These are phyloP conservation scores for Anas platyrhynchos DNA, from an alignment of 2,113 vertebrate species.

Conservation along the genomic window DNA sequence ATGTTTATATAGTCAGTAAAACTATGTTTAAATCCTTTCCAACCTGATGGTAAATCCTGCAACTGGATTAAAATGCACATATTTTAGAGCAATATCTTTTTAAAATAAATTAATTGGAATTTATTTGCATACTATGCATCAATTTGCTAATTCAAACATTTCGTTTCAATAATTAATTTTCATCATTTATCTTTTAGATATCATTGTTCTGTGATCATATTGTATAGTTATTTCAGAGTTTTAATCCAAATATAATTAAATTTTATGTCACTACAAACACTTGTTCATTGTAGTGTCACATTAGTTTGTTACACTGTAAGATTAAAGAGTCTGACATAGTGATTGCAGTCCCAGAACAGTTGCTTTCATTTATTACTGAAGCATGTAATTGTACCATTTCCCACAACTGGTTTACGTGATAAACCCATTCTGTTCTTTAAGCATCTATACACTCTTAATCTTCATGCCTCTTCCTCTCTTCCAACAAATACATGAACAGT, in stretches of 20 bases:
- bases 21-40: neutral
- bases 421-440: neutral
- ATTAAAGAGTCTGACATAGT: neutral
- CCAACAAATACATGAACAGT: neutral
- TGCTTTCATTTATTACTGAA: neutral
- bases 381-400: neutral
- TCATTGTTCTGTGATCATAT: neutral
- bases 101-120: neutral
- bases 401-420: neutral
- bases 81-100: neutral
- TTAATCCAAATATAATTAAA: neutral
- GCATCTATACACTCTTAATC: neutral
- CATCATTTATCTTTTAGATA: neutral
- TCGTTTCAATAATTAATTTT: neutral
- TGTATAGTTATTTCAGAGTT: neutral
- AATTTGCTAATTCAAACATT: neutral
- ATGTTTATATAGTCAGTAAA: neutral
- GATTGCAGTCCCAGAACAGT: neutral
- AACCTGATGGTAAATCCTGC: neutral
- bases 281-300: neutral
- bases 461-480: neutral
- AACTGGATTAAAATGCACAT: neutral
- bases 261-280: neutral
- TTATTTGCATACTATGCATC: neutral
- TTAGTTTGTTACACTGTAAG: neutral